phyloP scores from a whole-genome alignment of 2,113 vertebrate genomes.

The Pseudopodoces humilis region DNA sequence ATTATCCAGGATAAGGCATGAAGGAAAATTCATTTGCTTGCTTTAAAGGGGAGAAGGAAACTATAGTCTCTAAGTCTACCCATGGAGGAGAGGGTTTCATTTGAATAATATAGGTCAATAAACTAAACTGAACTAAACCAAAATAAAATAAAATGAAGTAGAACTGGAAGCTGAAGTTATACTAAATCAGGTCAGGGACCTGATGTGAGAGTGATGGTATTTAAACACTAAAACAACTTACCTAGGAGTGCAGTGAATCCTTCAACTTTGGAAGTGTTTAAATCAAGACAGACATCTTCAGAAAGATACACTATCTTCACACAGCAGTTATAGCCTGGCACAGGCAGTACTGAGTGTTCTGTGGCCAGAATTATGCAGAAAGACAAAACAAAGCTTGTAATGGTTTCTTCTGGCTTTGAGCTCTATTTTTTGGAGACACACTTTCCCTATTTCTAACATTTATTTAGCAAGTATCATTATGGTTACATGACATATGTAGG shows the following conservation, averaged over 20 bases:
- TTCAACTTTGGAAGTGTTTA: constrained; percentile 24
- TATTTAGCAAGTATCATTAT: not conserved
- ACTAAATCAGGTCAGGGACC: not conserved
- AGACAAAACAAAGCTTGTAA: not conserved
- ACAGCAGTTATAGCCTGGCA: constrained; percentile 9
- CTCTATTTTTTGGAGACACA: not conserved
- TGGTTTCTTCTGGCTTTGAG: not conserved
- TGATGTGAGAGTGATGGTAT: not conserved
- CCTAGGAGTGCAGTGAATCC: constrained; percentile 5
- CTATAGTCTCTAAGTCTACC: not conserved
- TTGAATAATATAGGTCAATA: not conserved
- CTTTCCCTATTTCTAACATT: not conserved
- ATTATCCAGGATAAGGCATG: not conserved
- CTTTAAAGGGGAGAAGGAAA: not conserved
- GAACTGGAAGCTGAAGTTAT: not conserved
- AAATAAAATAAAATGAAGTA: not conserved
- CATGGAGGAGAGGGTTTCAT: not conserved
- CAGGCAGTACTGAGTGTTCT: not conserved
- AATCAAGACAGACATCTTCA: constrained; percentile 28
- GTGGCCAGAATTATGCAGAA: not conserved
- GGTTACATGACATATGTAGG: not conserved
- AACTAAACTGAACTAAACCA: not conserved
- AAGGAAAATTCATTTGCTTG: not conserved
- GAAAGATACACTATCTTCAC: constrained; percentile 10
- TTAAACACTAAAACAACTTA: constrained; percentile 19